These are phyloP conservation scores for Belgica antarctica DNA, from an alignment of 2,888 invertebrate genomes.

Conservation along the genomic window DNA sequence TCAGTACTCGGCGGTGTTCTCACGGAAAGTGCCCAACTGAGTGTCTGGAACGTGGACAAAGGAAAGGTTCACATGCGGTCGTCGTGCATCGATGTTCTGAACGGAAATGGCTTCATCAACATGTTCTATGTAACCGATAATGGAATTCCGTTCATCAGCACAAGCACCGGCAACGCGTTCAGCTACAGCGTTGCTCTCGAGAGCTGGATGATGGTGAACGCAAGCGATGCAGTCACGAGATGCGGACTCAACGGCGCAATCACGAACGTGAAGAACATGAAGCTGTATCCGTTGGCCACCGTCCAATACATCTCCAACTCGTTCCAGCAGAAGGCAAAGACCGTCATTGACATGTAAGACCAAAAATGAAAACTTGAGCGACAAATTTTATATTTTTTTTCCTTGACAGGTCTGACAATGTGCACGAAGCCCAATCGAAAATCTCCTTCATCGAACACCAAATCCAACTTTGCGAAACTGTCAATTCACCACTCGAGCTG, in stretches of 20 bases:
- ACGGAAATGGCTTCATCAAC: conserved; percentile 58
- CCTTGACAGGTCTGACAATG: conserved; percentile 49
- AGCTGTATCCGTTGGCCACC: conserved; percentile 52
- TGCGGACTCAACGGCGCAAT: conserved; percentile 56
- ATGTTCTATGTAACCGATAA: conserved; percentile 63
- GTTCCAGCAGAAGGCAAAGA: conserved; percentile 46
- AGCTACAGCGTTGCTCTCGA: conserved; percentile 75
- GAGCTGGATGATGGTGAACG: conserved; percentile 64
- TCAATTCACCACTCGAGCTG: conserved; percentile 53
- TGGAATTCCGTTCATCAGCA: conserved; percentile 77
- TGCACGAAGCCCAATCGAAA: conserved; percentile 54
- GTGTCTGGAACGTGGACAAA: conserved; percentile 52
- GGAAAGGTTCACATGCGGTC: conserved; percentile 49
- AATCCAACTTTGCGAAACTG: conserved; percentile 53
- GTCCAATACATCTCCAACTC: conserved; percentile 51
- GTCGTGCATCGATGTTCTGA: conserved; percentile 52
- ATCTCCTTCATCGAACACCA: conserved; percentile 54
- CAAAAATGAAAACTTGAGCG: not conserved
- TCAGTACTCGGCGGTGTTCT: conserved; percentile 53
- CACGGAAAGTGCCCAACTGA: conserved; percentile 53
- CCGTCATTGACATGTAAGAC: conserved; percentile 24
- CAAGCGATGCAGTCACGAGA: conserved; percentile 58
- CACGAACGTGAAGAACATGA: conserved; percentile 51
- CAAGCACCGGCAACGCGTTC: conserved; percentile 81
- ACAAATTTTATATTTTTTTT: not conserved